Conservation (phyloP, 2,113 vertebrate species). For the Bungarus multicinctus region DNA sequence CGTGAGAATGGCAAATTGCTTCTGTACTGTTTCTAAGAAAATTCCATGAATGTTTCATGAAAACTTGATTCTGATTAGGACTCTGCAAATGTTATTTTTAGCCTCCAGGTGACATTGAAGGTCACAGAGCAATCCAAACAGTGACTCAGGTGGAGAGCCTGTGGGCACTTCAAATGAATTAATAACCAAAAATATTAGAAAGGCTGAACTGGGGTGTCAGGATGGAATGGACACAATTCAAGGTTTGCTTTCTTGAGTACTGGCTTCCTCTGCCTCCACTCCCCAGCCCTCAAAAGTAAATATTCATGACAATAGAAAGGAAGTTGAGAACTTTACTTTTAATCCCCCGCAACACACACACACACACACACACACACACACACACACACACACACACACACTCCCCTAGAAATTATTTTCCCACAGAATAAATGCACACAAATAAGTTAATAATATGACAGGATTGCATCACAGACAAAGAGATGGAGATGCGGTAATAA, state of each 20-base stretch:
- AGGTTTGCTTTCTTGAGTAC: not conserved
- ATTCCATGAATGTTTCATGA: not conserved
- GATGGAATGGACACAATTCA: not conserved
- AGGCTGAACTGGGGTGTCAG: not conserved
- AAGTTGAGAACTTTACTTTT: constrained; percentile 1
- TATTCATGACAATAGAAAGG: not conserved
- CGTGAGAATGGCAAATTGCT: not conserved
- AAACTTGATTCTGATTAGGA: not conserved
- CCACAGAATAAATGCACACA: not conserved
- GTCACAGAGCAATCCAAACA: not conserved
- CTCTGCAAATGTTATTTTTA: not conserved
- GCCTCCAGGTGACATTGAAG: not conserved
- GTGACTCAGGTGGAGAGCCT: not conserved
- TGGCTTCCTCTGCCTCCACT: not conserved
- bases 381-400: not conserved
- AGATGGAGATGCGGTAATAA: constrained; percentile 1
- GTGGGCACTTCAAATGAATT: not conserved
- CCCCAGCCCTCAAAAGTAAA: not conserved
- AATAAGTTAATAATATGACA: constrained; percentile 29
- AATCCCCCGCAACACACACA: not conserved
- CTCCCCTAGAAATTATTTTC: not conserved
- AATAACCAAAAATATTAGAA: not conserved
- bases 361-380: too few species aligned
- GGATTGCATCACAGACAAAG: not conserved
- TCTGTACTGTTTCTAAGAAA: not conserved